Evolutionary conservation across 2,113 vertebrate genomes (phyloP).

Genomic region (Coreoperca whiteheadi): DNA sequence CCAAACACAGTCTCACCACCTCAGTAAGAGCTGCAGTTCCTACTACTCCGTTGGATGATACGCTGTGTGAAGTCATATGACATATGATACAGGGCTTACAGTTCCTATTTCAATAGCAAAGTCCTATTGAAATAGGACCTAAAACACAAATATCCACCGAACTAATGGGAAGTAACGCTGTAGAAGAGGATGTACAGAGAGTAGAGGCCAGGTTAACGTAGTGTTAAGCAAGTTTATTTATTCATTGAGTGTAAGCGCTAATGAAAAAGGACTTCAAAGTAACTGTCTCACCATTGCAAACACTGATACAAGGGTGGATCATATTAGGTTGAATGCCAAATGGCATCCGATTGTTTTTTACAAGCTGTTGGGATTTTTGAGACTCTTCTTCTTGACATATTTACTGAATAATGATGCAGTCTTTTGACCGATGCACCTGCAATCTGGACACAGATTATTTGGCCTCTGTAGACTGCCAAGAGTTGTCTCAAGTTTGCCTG

Average conservation of each 20-base stretch:
- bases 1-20: background rate
- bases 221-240: too few species aligned
- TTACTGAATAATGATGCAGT: background rate
- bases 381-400: background rate
- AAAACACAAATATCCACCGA: background rate
- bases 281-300: background rate
- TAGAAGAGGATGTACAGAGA: slow-evolving; percentile 24
- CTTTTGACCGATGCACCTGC: background rate
- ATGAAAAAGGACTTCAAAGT: background rate
- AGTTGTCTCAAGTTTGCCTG: background rate
- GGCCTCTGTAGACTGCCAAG: background rate
- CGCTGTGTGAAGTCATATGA: background rate
- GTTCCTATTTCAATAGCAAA: background rate
- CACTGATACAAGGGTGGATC: background rate
- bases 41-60: background rate
- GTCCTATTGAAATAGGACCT: background rate
- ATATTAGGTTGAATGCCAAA: background rate
- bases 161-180: slow-evolving; percentile 22
- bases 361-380: background rate
- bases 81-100: background rate
- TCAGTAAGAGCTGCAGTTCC: background rate
- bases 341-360: background rate
- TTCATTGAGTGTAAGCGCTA: background rate
- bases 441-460: background rate
- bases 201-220: too few species aligned